Evolutionary conservation across 2,888 invertebrate species (phyloP).

Genomic region (Nephrocerus scutellatus): DNA sequence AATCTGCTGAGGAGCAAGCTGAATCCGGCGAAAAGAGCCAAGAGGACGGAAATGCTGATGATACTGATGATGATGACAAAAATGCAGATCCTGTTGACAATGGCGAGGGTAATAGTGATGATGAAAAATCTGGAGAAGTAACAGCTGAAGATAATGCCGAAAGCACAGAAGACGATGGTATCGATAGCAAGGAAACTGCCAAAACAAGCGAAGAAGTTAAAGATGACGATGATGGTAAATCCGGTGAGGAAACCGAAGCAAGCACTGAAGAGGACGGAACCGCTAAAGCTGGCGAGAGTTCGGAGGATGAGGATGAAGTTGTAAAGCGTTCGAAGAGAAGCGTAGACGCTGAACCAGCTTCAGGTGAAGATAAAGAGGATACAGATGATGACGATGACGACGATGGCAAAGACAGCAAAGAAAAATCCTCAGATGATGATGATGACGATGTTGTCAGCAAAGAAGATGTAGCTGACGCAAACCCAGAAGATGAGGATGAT

Average conservation of each 20-base stretch:
- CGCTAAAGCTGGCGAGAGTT: too few relatives aligned
- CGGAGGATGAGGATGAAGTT: too few relatives aligned
- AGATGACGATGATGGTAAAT: conserved; percentile 29
- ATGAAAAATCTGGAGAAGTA: conserved; percentile 28
- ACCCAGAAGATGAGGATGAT: conserved; percentile 49
- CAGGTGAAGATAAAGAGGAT: conserved; percentile 33
- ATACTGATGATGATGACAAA: conserved; percentile 37
- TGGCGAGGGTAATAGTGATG: conserved; percentile 35
- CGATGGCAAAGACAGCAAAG: conserved; percentile 32
- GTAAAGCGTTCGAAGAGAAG: conserved; percentile 27
- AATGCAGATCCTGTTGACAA: conserved; percentile 34
- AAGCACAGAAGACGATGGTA: conserved; percentile 37
- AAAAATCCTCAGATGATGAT: conserved; percentile 28
- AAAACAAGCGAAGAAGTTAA: conserved; percentile 33
- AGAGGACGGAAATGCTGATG: conserved; percentile 32
- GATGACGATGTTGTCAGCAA: conserved; percentile 36
- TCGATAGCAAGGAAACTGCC: conserved; percentile 36
- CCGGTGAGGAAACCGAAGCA: conserved; percentile 17
- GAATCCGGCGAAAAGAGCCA: conserved; percentile 9
- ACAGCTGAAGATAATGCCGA: conserved; percentile 39
- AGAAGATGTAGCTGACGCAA: conserved; percentile 39
- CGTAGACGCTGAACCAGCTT: conserved; percentile 19
- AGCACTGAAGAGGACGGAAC: conserved; percentile 20
- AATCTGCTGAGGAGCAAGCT: conserved; percentile 15
- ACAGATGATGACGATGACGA: conserved; percentile 36